Conservation (phyloP, 2,113 vertebrate species). For the Polypterus senegalus region DNA sequence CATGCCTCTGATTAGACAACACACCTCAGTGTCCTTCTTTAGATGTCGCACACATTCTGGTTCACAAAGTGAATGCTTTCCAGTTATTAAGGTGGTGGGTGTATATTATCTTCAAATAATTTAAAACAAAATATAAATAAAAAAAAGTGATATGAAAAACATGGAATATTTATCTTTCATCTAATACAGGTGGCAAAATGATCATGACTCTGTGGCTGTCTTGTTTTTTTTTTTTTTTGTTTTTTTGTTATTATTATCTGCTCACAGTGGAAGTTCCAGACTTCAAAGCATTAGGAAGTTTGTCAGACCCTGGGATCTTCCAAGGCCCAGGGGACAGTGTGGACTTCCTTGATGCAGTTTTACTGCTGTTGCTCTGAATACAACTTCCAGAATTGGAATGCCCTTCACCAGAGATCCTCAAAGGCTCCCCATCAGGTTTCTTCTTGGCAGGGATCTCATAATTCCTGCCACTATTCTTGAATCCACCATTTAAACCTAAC, state of each 20-base stretch:
- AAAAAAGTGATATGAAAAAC: slow-evolving; percentile 53
- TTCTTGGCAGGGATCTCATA: slow-evolving; percentile 45
- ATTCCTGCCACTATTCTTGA: slow-evolving; percentile 41
- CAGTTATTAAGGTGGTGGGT: slow-evolving; percentile 76
- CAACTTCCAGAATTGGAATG: slow-evolving; percentile 48
- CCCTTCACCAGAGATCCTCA: slow-evolving; percentile 49
- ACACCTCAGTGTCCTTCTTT: slow-evolving; percentile 28
- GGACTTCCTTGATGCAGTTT: slow-evolving; percentile 59
- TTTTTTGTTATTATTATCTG: slow-evolving; percentile 54
- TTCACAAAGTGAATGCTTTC: slow-evolving; percentile 46
- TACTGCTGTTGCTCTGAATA: slow-evolving; percentile 42
- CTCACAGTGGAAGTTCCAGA: slow-evolving; percentile 77
- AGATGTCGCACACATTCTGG: slow-evolving; percentile 50
- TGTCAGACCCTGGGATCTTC: slow-evolving; percentile 91
- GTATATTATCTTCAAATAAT: slow-evolving; percentile 81
- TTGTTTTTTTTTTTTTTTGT: slow-evolving; percentile 21
- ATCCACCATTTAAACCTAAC: slow-evolving; percentile 47
- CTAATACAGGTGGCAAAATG: slow-evolving; percentile 25
- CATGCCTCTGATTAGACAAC: slow-evolving; percentile 36
- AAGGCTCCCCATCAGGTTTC: slow-evolving; percentile 49
- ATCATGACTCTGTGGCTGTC: slow-evolving; percentile 16
- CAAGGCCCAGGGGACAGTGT: slow-evolving; percentile 86
- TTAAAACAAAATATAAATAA: slow-evolving; percentile 75
- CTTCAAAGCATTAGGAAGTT: slow-evolving; percentile 74
- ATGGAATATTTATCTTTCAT: slow-evolving; percentile 33